Base-by-base conservation (phyloP, 2,888 invertebrate species). In the Thyatira batis region DNA sequence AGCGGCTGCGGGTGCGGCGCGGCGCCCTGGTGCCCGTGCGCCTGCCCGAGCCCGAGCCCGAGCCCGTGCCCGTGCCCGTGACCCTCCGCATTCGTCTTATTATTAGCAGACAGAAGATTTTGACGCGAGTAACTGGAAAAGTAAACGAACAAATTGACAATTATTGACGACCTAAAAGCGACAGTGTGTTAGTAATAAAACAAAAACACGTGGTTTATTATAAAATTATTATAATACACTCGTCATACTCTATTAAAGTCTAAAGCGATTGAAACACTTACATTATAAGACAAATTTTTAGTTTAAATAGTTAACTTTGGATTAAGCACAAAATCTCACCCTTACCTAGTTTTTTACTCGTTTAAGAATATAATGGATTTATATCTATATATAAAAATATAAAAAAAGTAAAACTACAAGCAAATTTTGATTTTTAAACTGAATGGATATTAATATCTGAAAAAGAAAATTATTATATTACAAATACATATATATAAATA, bases 71-170 rank as follows among this genome's bases (percentile, higher is more conserved):
- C 83, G 44, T 76, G n/a, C 3, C 33, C 33, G 17, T 92, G 86
- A 1, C 85, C 83, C 53, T 93, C 94, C 67, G 95, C 95, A 75
- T 95, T 95, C 72, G 95, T 95, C 86, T 97, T 97, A 76, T 93
- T 93, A 75, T 87, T 93, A 52, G 95, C 94, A 43, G 96, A 96
- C 46, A 97, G 93, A 55, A 97, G 93, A 85, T 97, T 97, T 91
- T 97, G 97, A 51, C 97, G 94, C 33, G 97, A 97, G 84, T 97
- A 97, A 82, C 97, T 97, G 93, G 53, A 93, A 92, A 84, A 72
- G 64, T 65, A 54, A 54, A 21, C 21, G n/a, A 21, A 60, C 1
- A 39, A 17, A 5, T 1, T 39, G 8, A 8, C 11, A 17, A 39
- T 39, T 33, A 30, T 56, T 51, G 48, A 43, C 30, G 30, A 20